A percentile compares a stretch with the other conserved stretches of the same genome.
Evolutionary conservation across 2,113 vertebrate genomes (phyloP).

Genomic region (Taxidea taxus): DNA sequence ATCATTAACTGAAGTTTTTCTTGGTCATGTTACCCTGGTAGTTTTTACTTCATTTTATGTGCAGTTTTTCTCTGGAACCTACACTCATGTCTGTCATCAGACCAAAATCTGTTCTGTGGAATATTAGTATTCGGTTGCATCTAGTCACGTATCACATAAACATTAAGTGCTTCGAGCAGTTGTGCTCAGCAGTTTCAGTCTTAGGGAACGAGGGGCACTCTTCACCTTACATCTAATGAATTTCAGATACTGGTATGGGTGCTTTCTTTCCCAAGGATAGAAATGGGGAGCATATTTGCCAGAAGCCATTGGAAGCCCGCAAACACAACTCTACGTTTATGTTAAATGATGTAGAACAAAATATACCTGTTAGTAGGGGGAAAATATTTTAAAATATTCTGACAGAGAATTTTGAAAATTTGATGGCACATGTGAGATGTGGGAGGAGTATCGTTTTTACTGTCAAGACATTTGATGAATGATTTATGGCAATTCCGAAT

Average conservation of each 20-base stretch:
- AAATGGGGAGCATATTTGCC: neutral
- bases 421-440: neutral
- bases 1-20: neutral
- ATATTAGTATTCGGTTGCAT: neutral
- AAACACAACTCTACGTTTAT: neutral
- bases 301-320: neutral
- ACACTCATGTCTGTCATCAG: neutral
- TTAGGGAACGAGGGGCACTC: neutral
- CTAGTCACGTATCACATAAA: neutral
- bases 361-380: neutral
- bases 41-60: neutral
- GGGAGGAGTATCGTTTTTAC: neutral
- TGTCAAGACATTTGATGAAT: constrained; percentile 49
- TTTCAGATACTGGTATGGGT: neutral
- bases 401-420: constrained; percentile 6
- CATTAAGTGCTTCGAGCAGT: neutral
- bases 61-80: neutral
- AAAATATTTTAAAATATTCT: neutral
- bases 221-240: neutral
- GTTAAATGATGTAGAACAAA: neutral
- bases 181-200: neutral
- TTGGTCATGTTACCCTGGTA: neutral
- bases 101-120: neutral
- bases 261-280: neutral
- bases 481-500: neutral